A percentile compares a stretch with the other conserved stretches of the same genome.
These are phyloP conservation scores for Keiferia lycopersicella DNA, from an alignment of 2,888 invertebrate species.

Conservation along the genomic window DNA sequence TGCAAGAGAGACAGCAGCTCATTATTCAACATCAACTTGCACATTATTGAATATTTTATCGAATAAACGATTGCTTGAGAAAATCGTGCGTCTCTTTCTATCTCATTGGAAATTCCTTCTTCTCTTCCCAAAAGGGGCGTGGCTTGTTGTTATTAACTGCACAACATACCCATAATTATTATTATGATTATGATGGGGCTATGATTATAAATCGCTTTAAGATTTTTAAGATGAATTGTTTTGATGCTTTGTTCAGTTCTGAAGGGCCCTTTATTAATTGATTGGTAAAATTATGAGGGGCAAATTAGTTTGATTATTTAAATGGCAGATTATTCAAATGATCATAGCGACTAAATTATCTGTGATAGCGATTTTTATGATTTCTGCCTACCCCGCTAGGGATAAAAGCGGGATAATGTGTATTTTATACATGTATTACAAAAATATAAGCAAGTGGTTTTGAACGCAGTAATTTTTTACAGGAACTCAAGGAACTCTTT, in stretches of 20 bases:
- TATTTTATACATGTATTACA: too few relatives aligned
- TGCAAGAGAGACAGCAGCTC: slow-evolving; percentile 13
- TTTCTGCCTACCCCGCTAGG: too few relatives aligned
- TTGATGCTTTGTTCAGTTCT: slow-evolving; percentile 3
- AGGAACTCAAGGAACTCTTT: too few relatives aligned
- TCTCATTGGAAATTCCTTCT: neutral
- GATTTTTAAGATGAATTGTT: slow-evolving; percentile 17
- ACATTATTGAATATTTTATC: slow-evolving; percentile 7
- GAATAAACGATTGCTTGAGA: slow-evolving; percentile 26
- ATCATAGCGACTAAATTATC: too few relatives aligned
- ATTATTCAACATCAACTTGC: slow-evolving; percentile 10
- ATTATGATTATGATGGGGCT: slow-evolving; percentile 32
- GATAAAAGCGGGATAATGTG: too few relatives aligned
- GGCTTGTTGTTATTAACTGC: slow-evolving; percentile 43
- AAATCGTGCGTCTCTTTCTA: slow-evolving; percentile 9
- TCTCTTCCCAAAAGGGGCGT: slow-evolving; percentile 46
- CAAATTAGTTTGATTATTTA: neutral
- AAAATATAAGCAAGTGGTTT: too few relatives aligned
- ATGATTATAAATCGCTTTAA: slow-evolving; percentile 36
- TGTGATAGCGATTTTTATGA: too few relatives aligned
- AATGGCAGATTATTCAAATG: too few relatives aligned
- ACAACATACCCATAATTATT: slow-evolving; percentile 45
- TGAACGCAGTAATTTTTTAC: too few relatives aligned
- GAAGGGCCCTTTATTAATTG: slow-evolving; percentile 11
- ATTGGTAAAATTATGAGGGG: neutral